phyloP scores from a whole-genome alignment of 2,888 invertebrate species.

The Conops quadrifasciatus region DNA sequence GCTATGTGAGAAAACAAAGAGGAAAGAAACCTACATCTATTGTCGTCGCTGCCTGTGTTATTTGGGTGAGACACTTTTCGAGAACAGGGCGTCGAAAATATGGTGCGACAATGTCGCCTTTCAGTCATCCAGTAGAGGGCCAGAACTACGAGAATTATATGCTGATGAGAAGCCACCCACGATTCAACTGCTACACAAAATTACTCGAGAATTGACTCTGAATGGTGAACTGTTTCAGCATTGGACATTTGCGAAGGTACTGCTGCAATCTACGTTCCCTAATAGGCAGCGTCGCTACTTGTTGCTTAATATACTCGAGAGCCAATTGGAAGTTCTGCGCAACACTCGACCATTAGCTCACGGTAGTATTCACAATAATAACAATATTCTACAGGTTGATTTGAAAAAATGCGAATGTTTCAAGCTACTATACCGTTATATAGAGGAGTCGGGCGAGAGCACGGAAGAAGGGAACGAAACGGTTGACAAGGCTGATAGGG shows the following conservation, averaged over 20 bases:
- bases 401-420: slow-evolving; percentile 40
- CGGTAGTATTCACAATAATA: slow-evolving; percentile 43
- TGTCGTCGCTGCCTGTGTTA: slow-evolving; percentile 54
- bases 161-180: slow-evolving; percentile 35
- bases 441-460: slow-evolving; percentile 35
- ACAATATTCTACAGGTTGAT: slow-evolving; percentile 42
- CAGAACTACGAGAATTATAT: slow-evolving; percentile 40
- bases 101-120: slow-evolving; percentile 56
- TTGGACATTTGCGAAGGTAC: slow-evolving; percentile 52
- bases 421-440: slow-evolving; percentile 48
- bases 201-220: slow-evolving; percentile 44
- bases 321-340: slow-evolving; percentile 53
- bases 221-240: slow-evolving; percentile 42
- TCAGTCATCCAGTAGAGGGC: slow-evolving; percentile 37
- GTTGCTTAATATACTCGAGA: slow-evolving; percentile 58
- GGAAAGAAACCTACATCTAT: slow-evolving; percentile 49
- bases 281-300: slow-evolving; percentile 52
- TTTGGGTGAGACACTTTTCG: slow-evolving; percentile 51
- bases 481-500: slow-evolving; percentile 10
- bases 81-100: slow-evolving; percentile 52
- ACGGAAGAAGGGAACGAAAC: not conserved
- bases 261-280: slow-evolving; percentile 48
- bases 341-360: slow-evolving; percentile 37
- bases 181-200: slow-evolving; percentile 49
- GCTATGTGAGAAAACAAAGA: slow-evolving; percentile 38